phyloP scores from a whole-genome alignment of 2,113 vertebrate species.

The Euleptes europaea region DNA sequence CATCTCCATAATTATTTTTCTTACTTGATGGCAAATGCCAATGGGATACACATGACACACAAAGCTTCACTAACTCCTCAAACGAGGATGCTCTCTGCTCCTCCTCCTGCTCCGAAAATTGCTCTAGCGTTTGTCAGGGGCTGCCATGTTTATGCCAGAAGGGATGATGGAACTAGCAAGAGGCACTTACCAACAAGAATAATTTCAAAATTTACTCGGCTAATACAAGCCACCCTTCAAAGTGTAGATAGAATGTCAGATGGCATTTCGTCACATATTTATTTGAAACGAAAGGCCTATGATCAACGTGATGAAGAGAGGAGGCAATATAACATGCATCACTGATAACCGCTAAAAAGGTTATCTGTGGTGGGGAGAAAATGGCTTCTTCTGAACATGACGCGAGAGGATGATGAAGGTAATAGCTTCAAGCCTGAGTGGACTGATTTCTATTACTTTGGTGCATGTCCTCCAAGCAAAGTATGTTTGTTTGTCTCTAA shows the following conservation, averaged over 20 bases:
- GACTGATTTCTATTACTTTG: background rate
- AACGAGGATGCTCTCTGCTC: background rate
- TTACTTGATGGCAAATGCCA: background rate
- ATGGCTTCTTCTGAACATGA: background rate
- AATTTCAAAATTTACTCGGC: slow-evolving; percentile 9
- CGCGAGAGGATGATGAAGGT: background rate
- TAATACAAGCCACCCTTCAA: slow-evolving; percentile 7
- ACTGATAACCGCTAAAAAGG: slow-evolving; percentile 7
- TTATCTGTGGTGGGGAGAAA: background rate
- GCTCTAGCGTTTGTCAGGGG: background rate
- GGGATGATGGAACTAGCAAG: background rate
- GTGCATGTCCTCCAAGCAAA: background rate
- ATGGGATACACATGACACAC: background rate
- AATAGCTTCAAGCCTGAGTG: background rate
- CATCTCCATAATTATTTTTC: background rate
- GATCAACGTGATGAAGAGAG: background rate
- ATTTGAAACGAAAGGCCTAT: background rate
- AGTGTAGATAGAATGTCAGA: background rate
- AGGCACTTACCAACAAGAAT: background rate
- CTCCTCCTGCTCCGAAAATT: background rate
- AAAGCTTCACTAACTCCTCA: background rate
- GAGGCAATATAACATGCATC: background rate
- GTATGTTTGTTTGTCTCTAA: background rate
- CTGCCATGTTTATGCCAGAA: background rate
- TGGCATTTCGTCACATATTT: background rate